Conservation (phyloP, 2,888 invertebrate species). For the Drosophila atripex region DNA sequence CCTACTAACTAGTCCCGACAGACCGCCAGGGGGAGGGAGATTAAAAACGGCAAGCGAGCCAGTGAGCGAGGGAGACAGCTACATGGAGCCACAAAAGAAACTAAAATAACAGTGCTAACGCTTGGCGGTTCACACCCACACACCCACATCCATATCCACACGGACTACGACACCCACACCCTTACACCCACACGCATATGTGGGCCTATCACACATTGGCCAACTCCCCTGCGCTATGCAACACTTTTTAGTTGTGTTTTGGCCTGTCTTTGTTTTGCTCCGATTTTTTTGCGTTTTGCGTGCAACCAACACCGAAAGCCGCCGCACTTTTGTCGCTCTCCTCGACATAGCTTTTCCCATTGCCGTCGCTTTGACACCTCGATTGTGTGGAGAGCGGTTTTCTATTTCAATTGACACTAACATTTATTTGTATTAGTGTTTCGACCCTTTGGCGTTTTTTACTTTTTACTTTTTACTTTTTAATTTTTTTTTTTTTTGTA, state of each 20-base stretch:
- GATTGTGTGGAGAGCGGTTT: constrained; percentile 72
- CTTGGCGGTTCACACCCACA: constrained; percentile 46
- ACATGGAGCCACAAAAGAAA: constrained; percentile 21
- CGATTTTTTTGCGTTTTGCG: constrained; percentile 27
- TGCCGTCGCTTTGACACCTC: constrained; percentile 76
- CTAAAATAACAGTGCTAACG: constrained; percentile 50
- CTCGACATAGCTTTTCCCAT: constrained; percentile 39
- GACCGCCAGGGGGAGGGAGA: constrained; percentile 5
- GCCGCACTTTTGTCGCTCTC: constrained; percentile 69
- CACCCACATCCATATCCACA: constrained; percentile 15
- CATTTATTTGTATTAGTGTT: constrained; percentile 48
- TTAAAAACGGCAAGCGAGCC: constrained; percentile 9
- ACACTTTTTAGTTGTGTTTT: constrained; percentile 57
- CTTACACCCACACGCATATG: constrained; percentile 33
- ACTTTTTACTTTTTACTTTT: constrained; percentile 10
- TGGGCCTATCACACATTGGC: constrained; percentile 70
- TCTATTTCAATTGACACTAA: constrained; percentile 77
- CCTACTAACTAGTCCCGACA: constrained; percentile 69
- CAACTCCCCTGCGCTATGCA: constrained; percentile 79
- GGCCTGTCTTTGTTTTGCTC: constrained; percentile 23
- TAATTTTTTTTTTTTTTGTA: constrained; percentile 14
- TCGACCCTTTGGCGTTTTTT: constrained; percentile 22
- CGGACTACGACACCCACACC: constrained; percentile 17
- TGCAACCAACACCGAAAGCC: constrained; percentile 63
- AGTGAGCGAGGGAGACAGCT: constrained; percentile 1